Base-by-base conservation (phyloP, 2,888 invertebrate genomes). In the Marronus borbonicus region DNA sequence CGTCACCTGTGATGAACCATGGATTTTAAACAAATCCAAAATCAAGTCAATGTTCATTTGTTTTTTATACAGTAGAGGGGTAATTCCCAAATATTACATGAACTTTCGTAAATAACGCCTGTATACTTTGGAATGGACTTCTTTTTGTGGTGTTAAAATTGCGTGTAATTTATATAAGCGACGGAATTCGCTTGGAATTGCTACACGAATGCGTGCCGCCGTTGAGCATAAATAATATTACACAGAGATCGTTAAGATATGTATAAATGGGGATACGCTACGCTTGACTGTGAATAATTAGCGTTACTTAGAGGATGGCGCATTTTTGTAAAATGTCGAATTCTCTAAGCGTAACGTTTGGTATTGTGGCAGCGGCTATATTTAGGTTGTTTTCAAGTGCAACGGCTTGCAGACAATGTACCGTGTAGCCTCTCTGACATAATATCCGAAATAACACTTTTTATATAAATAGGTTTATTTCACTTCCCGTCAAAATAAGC, bases 131-230 rank as follows among this genome's bases (percentile, higher is more conserved):
- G 14, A 62, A 36, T 39, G 14, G 17, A n/a, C n/a, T 36, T 36
- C 39, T 39, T 36, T 5, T 20, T 44, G 66, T 39, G 7, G 60
- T 8, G 66, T 66, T 66, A 39, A 66, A 66, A 66, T 66, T 66
- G 66, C 20, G 66, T 66, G 66, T 66, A 66, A 66, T 66, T 66
- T 66, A 66, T 44, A 44, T 66, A 44, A 39, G 44, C 44, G 3
- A 14, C 49, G 60, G 24, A 24, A 66, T 44, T 39, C 44, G 12
- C 66, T 44, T 60, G 44, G 66, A 66, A 44, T 66, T 66, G 39
- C n/a, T 66, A 49, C 66, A 66, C 36, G 66, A 66, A 66, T 66
- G 66, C 44, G 44, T 66, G n/a, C 39, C 28, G 39, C 17, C 39
- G n/a, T n/a, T 8, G 20, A n/a, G 17, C 66, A 66, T 66, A 66